Percentiles rank a stretch among this genome's conserved stretches.
phyloP scores from a whole-genome alignment of 2,797 vertebrate genomes.

The Enteromius paludinosus region DNA sequence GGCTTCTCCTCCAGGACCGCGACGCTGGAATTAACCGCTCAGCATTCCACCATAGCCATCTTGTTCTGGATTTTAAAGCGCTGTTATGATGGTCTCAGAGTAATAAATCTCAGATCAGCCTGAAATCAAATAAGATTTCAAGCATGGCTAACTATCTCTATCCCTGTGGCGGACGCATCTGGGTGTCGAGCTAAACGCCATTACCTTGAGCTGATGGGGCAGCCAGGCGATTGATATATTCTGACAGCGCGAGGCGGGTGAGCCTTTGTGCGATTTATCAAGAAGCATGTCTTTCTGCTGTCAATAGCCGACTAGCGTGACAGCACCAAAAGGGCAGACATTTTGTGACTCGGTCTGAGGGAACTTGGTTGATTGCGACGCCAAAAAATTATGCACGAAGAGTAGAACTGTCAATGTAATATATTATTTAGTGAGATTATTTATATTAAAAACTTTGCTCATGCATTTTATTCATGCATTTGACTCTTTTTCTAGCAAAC shows the following conservation, averaged over 20 bases:
- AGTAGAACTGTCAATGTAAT: background rate
- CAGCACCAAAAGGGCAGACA: slow-evolving; percentile 60
- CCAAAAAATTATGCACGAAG: background rate
- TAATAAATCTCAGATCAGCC: slow-evolving; percentile 69
- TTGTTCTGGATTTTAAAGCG: slow-evolving; percentile 59
- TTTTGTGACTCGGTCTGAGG: slow-evolving; percentile 59
- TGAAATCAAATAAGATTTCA: slow-evolving; percentile 76
- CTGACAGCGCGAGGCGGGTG: slow-evolving; percentile 72
- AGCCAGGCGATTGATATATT: slow-evolving; percentile 74
- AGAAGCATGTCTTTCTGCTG: slow-evolving; percentile 69
- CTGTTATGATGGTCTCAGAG: slow-evolving; percentile 63
- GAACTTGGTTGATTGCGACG: slow-evolving; percentile 1
- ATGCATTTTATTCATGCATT: background rate
- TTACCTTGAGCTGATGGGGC: slow-evolving; percentile 76
- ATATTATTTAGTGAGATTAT: background rate
- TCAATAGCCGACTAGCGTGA: slow-evolving; percentile 71
- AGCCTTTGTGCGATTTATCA: slow-evolving; percentile 74
- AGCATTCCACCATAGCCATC: slow-evolving; percentile 67
- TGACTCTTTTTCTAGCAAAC: background rate
- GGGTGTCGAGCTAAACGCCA: slow-evolving; percentile 49
- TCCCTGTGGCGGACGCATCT: slow-evolving; percentile 53
- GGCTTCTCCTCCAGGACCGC: slow-evolving; percentile 64
- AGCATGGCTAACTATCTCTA: slow-evolving; percentile 74
- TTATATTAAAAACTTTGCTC: background rate
- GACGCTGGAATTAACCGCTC: slow-evolving; percentile 26